Percentiles rank a stretch among this genome's conserved stretches.
These are phyloP conservation scores for Drosophila nigromelanica DNA, from an alignment of 1,140 invertebrate genomes.

Conservation along the genomic window DNA sequence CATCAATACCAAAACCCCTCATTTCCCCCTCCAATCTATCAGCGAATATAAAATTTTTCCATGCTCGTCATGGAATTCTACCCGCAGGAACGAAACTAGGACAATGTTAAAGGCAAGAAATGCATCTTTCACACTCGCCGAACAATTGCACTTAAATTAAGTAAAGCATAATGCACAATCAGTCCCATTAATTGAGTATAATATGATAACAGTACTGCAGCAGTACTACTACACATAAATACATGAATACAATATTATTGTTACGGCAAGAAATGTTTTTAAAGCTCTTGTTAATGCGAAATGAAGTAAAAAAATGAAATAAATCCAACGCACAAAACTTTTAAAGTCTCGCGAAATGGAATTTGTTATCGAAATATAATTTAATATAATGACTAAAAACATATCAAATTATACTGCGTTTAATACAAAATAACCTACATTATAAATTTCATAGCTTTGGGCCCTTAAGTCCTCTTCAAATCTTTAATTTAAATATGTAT, in stretches of 20 bases:
- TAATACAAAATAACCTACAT: too few species aligned
- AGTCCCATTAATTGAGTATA: too few species aligned
- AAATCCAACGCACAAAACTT: constrained; percentile 12
- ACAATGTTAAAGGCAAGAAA: constrained; percentile 43
- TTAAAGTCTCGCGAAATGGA: constrained; percentile 34
- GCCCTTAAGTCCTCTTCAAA: too few species aligned
- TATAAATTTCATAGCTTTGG: too few species aligned
- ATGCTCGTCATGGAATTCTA: constrained; percentile 55
- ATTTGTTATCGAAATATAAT: neutral
- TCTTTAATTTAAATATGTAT: too few species aligned
- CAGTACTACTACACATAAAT: constrained; percentile 1
- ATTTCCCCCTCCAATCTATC: neutral
- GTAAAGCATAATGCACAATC: constrained; percentile 1
- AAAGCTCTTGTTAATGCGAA: constrained; percentile 7
- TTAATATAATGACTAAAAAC: neutral
- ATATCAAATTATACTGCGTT: too few species aligned
- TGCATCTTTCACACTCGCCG: constrained; percentile 10
- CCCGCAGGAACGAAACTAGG: constrained; percentile 48
- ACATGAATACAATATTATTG: neutral
- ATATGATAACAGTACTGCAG: too few species aligned
- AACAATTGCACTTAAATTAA: constrained; percentile 18
- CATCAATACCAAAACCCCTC: neutral
- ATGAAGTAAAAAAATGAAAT: constrained; percentile 18
- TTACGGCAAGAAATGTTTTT: constrained; percentile 2
- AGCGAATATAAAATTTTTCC: constrained; percentile 30